Percentiles rank a stretch among this genome's conserved stretches.
phyloP scores from a whole-genome alignment of 2,797 vertebrate genomes.

The Paguma larvata region DNA sequence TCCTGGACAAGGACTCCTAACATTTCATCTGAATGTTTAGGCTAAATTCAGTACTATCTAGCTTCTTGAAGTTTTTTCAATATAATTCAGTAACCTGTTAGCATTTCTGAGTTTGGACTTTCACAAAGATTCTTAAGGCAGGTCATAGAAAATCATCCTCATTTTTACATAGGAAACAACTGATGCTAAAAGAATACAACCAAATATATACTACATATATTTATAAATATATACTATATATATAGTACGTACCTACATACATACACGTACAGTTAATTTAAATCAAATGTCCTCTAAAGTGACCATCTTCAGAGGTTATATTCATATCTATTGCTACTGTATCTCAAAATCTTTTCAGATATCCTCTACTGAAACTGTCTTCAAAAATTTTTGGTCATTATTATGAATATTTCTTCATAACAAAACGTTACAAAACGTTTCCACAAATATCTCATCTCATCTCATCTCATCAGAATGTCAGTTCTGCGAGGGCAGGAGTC shows the following conservation, averaged over 20 bases:
- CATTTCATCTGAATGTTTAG: neutral
- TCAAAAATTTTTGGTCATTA: slow-evolving; percentile 18
- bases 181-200: neutral
- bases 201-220: neutral
- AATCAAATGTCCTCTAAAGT: neutral
- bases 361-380: neutral
- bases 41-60: neutral
- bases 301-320: neutral
- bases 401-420: neutral
- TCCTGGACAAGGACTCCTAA: neutral
- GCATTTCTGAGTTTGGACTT: slow-evolving; percentile 33
- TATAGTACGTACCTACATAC: neutral
- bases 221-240: neutral
- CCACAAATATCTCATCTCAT: no score
- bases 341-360: neutral
- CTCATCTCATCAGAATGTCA: neutral
- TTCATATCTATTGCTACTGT: neutral
- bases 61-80: slow-evolving; percentile 25
- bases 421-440: slow-evolving; percentile 28
- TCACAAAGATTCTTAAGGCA: neutral
- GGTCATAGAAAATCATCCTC: neutral
- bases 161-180: neutral
- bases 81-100: neutral
- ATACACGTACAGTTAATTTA: neutral
- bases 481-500: neutral